These are phyloP conservation scores for Heliconius congener DNA, from an alignment of 1,140 invertebrate genomes.

Conservation along the genomic window DNA sequence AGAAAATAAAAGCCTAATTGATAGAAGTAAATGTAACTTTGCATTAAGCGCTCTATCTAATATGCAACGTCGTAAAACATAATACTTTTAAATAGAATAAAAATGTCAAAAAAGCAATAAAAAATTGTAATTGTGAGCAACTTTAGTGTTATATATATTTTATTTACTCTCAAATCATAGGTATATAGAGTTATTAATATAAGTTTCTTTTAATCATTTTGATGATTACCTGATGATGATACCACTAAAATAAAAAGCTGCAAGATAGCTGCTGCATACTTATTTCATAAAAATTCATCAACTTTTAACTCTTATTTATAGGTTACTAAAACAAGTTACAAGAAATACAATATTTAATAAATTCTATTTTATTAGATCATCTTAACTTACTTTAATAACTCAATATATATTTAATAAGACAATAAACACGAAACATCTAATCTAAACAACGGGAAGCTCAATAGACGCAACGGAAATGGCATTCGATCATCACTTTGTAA, in stretches of 20 bases:
- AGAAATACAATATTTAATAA: no score
- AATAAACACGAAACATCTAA: background rate
- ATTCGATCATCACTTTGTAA: constrained; percentile 57
- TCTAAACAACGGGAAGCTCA: constrained; percentile 58
- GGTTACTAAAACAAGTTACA: no score
- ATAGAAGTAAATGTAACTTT: background rate
- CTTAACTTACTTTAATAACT: constrained; percentile 3
- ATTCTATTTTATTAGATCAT: background rate
- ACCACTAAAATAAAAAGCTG: no score
- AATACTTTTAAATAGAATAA: background rate
- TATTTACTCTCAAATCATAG: background rate
- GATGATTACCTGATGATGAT: background rate
- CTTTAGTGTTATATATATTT: constrained; percentile 22
- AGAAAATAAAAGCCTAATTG: background rate
- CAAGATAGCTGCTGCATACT: no score
- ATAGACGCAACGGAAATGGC: constrained; percentile 70
- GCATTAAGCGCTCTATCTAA: background rate
- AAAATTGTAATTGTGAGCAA: constrained; percentile 22
- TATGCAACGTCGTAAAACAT: background rate
- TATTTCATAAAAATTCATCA: no score
- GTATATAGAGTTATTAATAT: background rate
- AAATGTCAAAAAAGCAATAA: constrained; percentile 30
- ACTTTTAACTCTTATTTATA: no score
- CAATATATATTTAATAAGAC: background rate
- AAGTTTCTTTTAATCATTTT: constrained; percentile 10